phyloP scores from a whole-genome alignment of 2,888 invertebrate species.

The Oscheius myriophilus region DNA sequence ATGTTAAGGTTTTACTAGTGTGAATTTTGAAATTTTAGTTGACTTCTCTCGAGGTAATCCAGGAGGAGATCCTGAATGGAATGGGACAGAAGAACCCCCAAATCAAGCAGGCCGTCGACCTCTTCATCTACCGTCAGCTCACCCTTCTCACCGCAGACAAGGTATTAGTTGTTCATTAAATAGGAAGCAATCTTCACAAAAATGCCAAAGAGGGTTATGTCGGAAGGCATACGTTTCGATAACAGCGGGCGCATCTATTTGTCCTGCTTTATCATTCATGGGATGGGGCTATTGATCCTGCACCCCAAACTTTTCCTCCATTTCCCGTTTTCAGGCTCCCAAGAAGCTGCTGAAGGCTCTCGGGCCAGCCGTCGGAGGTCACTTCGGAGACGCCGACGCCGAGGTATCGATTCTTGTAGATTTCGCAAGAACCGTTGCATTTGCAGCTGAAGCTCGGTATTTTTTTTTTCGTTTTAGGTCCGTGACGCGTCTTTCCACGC shows the following conservation, averaged over 20 bases:
- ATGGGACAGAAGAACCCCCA: constrained; percentile 76
- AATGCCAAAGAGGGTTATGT: no score
- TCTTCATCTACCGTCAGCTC: constrained; percentile 54
- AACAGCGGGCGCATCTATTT: no score
- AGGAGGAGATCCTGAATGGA: constrained; percentile 85
- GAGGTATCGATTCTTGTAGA: constrained; percentile 74
- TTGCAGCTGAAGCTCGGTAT: no score
- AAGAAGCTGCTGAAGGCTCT: constrained; percentile 73
- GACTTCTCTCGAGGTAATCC: constrained; percentile 70
- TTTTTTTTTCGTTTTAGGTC: constrained; percentile 77
- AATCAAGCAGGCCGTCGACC: constrained; percentile 72
- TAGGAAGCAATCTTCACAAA: no score
- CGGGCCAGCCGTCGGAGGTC: constrained; percentile 60
- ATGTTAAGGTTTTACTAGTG: constrained; percentile 59
- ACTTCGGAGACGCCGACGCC: constrained; percentile 71
- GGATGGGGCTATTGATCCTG: no score
- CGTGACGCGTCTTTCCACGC: constrained; percentile 92
- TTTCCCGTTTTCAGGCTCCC: constrained; percentile 35
- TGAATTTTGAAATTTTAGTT: constrained; percentile 12
- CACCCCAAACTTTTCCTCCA: background rate
- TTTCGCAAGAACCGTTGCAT: constrained; percentile 70
- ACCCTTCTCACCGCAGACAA: constrained; percentile 38
- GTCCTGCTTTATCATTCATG: no score
- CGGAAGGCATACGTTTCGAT: background rate
- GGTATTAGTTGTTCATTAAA: background rate